These are phyloP conservation scores for Protobothrops flavoviridis DNA, from an alignment of 2,113 vertebrate genomes.

Conservation along the genomic window DNA sequence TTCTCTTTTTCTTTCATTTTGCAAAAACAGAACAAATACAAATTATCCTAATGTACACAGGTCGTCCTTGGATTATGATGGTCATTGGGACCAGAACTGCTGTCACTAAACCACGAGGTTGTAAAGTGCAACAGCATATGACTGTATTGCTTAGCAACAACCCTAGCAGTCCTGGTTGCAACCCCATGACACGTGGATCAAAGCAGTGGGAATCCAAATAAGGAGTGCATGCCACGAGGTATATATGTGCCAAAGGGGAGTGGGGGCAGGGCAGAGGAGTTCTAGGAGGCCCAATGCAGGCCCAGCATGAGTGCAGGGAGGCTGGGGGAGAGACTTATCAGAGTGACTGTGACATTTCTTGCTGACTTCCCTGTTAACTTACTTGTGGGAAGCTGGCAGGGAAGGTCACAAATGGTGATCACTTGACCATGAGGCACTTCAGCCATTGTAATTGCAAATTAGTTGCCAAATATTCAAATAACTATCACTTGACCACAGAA, in stretches of 20 bases:
- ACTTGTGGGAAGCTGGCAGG: neutral
- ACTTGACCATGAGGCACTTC: neutral
- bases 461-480: neutral
- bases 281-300: neutral
- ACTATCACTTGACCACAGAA: neutral
- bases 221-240: neutral
- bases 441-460: neutral
- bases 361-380: neutral
- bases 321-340: neutral
- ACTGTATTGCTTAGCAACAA: neutral
- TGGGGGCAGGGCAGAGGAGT: rapidly evolving
- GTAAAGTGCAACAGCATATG: neutral
- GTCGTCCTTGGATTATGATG: neutral
- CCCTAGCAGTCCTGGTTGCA: neutral
- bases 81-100: neutral
- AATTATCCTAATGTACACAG: constrained; percentile 65
- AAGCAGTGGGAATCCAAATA: neutral
- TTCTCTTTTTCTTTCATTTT: constrained; percentile 41
- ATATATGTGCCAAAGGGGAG: neutral
- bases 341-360: neutral
- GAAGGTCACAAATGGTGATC: neutral
- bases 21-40: constrained; percentile 35
- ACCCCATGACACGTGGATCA: neutral
- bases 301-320: neutral
- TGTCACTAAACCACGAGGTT: neutral